A percentile compares a stretch with the other conserved stretches of the same genome.
phyloP scores from a whole-genome alignment of 2,888 invertebrate species.

The Cheilosia impressa region DNA sequence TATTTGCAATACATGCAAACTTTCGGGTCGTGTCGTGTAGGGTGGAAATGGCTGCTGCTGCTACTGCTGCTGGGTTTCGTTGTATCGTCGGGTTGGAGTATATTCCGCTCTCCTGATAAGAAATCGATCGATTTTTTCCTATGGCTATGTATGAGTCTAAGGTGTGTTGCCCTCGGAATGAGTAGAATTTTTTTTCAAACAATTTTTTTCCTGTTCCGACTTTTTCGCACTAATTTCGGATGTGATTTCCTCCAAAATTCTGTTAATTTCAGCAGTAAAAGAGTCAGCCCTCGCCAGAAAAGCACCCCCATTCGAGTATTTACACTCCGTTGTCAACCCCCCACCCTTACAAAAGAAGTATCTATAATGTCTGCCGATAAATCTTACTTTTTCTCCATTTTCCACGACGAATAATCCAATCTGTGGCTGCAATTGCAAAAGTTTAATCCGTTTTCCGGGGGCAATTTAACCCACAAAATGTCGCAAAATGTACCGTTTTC shows the following conservation, averaged over 20 bases:
- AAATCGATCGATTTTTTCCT: constrained; percentile 78
- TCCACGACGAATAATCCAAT: constrained; percentile 26
- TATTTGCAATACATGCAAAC: constrained; percentile 75
- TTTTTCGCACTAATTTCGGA: background rate
- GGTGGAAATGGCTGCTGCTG: constrained; percentile 14
- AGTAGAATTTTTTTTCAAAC: constrained; percentile 56
- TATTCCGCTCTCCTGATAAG: constrained; percentile 75
- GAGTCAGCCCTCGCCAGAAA: background rate
- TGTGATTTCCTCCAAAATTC: too few relatives aligned
- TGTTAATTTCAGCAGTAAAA: background rate
- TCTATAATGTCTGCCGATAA: constrained; percentile 36
- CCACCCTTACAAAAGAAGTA: constrained; percentile 4
- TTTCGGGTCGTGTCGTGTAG: constrained; percentile 43
- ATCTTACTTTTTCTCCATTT: constrained; percentile 66
- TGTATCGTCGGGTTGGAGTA: constrained; percentile 70
- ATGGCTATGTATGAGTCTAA: constrained; percentile 82
- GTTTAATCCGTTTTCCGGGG: constrained; percentile 40
- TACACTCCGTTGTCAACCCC: too few relatives aligned
- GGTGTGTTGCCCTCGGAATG: constrained; percentile 82
- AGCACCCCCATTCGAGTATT: constrained; percentile 17
- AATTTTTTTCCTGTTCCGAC: constrained; percentile 15
- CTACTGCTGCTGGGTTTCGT: constrained; percentile 56
- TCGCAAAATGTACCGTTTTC: constrained; percentile 25
- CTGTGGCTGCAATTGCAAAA: constrained; percentile 3
- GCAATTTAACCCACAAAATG: constrained; percentile 32